Evolutionary conservation across 1,140 invertebrate genomes (phyloP).

Genomic region (Drosophila repletoides): DNA sequence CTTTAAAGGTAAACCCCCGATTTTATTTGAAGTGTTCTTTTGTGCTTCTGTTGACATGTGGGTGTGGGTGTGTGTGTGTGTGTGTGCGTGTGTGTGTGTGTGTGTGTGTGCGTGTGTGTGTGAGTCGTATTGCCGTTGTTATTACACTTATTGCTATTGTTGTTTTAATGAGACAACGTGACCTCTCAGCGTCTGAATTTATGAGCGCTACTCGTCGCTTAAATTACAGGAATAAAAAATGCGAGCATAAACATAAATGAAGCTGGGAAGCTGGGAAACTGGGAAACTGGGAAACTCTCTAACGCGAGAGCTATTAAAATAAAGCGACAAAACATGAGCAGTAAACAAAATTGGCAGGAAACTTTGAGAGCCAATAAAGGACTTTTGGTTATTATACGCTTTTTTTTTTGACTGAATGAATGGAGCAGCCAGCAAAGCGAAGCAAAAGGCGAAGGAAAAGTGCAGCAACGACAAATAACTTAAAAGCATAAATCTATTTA

Average conservation of each 20-base stretch:
- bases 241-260: constrained; percentile 67
- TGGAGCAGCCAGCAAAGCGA: background rate
- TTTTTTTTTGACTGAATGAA: background rate
- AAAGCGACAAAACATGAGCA: constrained; percentile 76
- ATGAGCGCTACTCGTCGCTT: constrained; percentile 65
- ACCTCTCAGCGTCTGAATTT: constrained; percentile 59
- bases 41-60: background rate
- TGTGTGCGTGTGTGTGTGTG: background rate
- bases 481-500: constrained; percentile 70
- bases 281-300: no score
- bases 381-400: constrained; percentile 36
- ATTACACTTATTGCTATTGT: constrained; percentile 70
- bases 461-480: constrained; percentile 51
- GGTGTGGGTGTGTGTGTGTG: background rate
- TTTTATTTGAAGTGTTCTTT: background rate
- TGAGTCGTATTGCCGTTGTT: constrained; percentile 57
- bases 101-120: constrained; percentile 20
- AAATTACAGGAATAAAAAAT: constrained; percentile 74
- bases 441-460: background rate
- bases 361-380: constrained; percentile 31
- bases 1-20: constrained; percentile 2
- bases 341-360: constrained; percentile 57
- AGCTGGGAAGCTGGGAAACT: constrained; percentile 34
- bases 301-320: constrained; percentile 67
- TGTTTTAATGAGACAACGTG: constrained; percentile 76